These are phyloP conservation scores for Chlorops oryzae DNA, from an alignment of 1,140 invertebrate genomes.

Conservation along the genomic window DNA sequence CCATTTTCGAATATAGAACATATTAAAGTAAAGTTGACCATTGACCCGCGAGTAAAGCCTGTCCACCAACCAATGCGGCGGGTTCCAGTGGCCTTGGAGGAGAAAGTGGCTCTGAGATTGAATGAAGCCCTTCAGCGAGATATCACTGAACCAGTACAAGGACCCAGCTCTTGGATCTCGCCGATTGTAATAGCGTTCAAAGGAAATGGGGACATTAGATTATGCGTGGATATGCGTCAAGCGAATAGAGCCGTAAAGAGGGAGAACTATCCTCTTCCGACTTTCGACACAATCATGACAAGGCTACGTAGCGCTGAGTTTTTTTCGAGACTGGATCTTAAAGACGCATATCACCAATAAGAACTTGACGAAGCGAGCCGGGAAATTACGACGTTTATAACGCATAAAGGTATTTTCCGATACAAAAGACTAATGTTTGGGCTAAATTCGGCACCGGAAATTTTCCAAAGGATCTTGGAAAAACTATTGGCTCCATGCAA, in stretches of 20 bases:
- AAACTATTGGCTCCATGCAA: background rate
- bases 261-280: conserved; percentile 41
- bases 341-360: too few species aligned
- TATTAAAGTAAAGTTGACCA: conserved; percentile 3
- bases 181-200: conserved; percentile 4
- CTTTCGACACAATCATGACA: conserved; percentile 32
- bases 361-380: too few species aligned
- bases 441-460: conserved; percentile 6
- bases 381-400: conserved; percentile 5
- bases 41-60: background rate
- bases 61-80: conserved; percentile 8
- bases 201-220: conserved; percentile 2
- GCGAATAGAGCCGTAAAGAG: conserved; percentile 40
- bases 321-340: conserved; percentile 1
- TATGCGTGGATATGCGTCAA: conserved; percentile 42
- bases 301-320: conserved; percentile 23
- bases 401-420: conserved; percentile 2
- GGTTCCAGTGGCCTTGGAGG: background rate
- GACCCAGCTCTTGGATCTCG: conserved; percentile 27
- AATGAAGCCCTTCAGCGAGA: background rate
- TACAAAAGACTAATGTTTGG: conserved; percentile 6
- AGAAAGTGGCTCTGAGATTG: background rate
- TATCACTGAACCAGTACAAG: background rate
- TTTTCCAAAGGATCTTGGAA: conserved; percentile 6
- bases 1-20: conserved; percentile 3